Percentiles rank a stretch among this genome's conserved stretches.
phyloP scores from a whole-genome alignment of 92 coral and sea anemone genomes.

The Parazoanthus atlanticus region DNA sequence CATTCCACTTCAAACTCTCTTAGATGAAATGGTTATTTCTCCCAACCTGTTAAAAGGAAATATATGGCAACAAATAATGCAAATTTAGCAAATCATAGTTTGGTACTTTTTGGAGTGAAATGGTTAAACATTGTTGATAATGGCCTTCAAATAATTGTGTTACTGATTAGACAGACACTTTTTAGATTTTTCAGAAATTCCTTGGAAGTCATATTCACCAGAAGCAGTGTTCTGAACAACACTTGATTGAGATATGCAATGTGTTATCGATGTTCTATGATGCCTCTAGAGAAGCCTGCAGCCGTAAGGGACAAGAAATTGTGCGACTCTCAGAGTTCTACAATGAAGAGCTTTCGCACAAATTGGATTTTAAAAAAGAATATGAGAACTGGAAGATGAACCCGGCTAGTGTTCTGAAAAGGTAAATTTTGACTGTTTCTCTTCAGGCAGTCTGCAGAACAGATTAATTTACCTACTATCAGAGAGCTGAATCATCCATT shows the following conservation, averaged over 20 bases:
- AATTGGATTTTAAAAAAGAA: conserved; percentile 92
- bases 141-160: no score
- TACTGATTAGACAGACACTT: neutral
- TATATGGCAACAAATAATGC: no score
- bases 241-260: conserved; percentile 74
- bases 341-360: conserved; percentile 90
- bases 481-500: no score
- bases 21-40: no score
- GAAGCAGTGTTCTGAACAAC: conserved; percentile 72
- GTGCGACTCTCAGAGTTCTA: conserved; percentile 75
- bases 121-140: no score
- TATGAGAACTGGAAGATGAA: conserved; percentile 83
- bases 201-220: conserved; percentile 76
- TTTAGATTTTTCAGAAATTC: conserved; percentile 75
- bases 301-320: conserved; percentile 35
- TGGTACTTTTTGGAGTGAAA: no score
- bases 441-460: neutral
- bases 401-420: neutral
- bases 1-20: no score
- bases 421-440: conserved; percentile 40
- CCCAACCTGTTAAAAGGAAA: no score
- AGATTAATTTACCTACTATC: no score
- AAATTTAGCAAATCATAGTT: no score
- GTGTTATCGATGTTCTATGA: conserved; percentile 68
- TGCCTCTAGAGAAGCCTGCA: conserved; percentile 52